Base-by-base conservation (phyloP, 2,888 invertebrate genomes). In the Thalpophila matura region DNA sequence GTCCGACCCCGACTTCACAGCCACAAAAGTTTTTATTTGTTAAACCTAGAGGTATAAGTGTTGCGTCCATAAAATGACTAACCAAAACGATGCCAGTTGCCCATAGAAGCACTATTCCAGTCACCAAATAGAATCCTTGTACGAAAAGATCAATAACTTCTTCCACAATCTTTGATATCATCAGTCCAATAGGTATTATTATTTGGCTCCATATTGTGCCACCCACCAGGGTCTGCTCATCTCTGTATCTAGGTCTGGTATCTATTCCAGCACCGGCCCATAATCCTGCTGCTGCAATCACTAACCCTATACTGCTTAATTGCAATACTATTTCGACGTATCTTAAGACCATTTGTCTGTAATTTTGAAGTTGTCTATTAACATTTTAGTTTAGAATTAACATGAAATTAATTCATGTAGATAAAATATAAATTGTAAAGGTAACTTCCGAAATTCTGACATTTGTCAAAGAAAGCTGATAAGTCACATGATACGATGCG, bases 161-260 rank as follows among this genome's bases (percentile, higher is more conserved):
- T 3, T 85, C 74, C 0, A 86, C 74, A 2, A 84, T 65, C 6
- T 71, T 74, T 0, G 92, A 87, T 59, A 92, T 83, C 27, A 93
- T 77, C 0, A 93, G 72, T 0, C 92, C 93, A 1, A 89, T 71
- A 0, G 89, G 88, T 38, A 93, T 86, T 16, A 93, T 66, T 1
- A 82, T 83, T 71, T 94, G 94, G 24, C 93, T 91, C 93, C 93
- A 94, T 61, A 93, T 79, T 1, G 92, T 79, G 1, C 93, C 93
- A 2, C 89, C 90, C 0, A 94, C 67, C 0, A 93, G 62, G 0
- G 91, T 91, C 73, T 93, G 91, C 55, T 91, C 90, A 24, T 93
- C 90, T 55, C 81, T 82, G 29, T 85, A 80, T 55, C 86, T 91
- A 0, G 89, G 88, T 12, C 91, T 86, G 1, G 63, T 59, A 6